phyloP scores from a whole-genome alignment of 2,797 vertebrate species.

The Gephyroberyx darwinii region DNA sequence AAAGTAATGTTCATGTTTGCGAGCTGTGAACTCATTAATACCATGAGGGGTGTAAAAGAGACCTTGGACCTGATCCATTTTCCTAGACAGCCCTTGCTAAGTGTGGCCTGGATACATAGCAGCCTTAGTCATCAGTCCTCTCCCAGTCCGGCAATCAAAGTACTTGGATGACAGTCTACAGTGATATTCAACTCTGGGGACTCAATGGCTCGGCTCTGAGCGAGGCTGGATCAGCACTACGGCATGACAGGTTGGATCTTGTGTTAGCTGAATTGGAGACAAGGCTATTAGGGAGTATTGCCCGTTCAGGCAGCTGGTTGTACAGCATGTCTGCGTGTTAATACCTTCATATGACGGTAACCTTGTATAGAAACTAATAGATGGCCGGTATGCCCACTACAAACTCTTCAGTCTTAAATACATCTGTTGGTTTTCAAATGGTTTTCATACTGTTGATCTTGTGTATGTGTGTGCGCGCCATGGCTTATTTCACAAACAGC shows the following conservation, averaged over 20 bases:
- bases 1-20: neutral
- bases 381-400: constrained; percentile 10
- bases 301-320: constrained; percentile 57
- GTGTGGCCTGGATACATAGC: constrained; percentile 45
- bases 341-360: constrained; percentile 45
- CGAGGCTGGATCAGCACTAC: constrained; percentile 72
- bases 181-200: constrained; percentile 70
- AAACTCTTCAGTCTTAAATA: constrained; percentile 13
- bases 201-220: constrained; percentile 46
- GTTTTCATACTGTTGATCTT: constrained; percentile 48
- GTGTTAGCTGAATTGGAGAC: constrained; percentile 67
- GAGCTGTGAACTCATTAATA: constrained; percentile 25
- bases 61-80: constrained; percentile 56
- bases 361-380: constrained; percentile 25
- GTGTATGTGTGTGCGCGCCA: constrained; percentile 36
- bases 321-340: constrained; percentile 58
- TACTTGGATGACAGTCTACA: constrained; percentile 69
- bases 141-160: constrained; percentile 67
- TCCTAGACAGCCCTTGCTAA: constrained; percentile 33
- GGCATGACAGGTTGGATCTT: constrained; percentile 67
- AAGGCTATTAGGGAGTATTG: constrained; percentile 38
- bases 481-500: constrained; percentile 68
- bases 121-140: constrained; percentile 71
- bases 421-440: constrained; percentile 20
- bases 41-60: constrained; percentile 30